Evolutionary conservation across 2,113 vertebrate genomes (phyloP), one percentile per base, ranked within the genome.

Genomic region (Hippocampus zosterae): DNA sequence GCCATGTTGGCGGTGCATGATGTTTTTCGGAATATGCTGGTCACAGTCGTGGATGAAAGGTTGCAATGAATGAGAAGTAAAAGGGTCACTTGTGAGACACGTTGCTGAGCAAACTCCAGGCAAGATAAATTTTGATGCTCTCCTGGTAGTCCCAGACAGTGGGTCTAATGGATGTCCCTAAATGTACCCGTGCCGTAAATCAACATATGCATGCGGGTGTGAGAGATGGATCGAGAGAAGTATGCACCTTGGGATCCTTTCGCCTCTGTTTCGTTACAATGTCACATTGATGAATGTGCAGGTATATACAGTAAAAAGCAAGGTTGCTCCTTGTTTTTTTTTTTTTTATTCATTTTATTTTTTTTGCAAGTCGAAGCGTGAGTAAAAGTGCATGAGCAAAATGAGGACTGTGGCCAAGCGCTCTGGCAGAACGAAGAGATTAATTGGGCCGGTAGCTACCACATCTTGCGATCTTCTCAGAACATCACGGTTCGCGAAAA

Each of bases 211-310:
- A 5, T 63, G 44, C 40, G 13, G 62, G 68, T 70, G 53, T 63
- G 60, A 23, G 62, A 18, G 44, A 8, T 55, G 16, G 55, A n/a
- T 59, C 9, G 72, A 57, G 67, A 33, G 70, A 68, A 61, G 33
- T 48, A 65, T 80, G 68, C 87, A 76, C 84, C 68, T 85, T 88
- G 84, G 57, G 87, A 83, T 75, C 77, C 63, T 78, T 87, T 81
- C 85, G 85, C 79, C 64, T 83, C 80, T 80, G 80, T 81, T 85
- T 70, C 79, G 63, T 62, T 56, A 73, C 12, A 25, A 75, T 78
- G 79, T 85, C 65, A 19, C 77, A 41, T 77, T 89, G 88, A 87
- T 89, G 87, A 87, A 87, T 79, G 75, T 63, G 57, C 74, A 71
- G 72, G 70, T 84, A 74, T 67, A 37, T 37, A 6, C 33, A 37